These are phyloP conservation scores for Lasioglossum baleicum DNA, from an alignment of 1,140 invertebrate species.

Conservation along the genomic window DNA sequence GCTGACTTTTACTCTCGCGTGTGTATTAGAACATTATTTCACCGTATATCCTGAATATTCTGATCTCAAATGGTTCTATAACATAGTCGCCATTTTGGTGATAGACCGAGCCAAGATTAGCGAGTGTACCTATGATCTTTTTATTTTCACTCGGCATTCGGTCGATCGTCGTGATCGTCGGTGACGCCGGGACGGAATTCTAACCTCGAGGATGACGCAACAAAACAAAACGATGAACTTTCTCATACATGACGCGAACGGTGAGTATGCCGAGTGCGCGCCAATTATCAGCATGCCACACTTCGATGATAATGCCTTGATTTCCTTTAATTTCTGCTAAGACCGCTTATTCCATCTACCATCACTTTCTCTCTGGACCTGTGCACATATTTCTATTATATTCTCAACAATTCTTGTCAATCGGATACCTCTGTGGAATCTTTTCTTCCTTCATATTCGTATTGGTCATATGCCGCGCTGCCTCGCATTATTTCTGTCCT, in stretches of 20 bases:
- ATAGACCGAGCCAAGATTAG: constrained; percentile 72
- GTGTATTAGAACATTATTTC: not conserved
- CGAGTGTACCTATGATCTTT: constrained; percentile 73
- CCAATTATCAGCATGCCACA: constrained; percentile 69
- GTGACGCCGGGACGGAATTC: constrained; percentile 55
- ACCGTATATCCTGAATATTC: constrained; percentile 40
- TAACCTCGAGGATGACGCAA: constrained; percentile 81
- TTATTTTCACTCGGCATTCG: constrained; percentile 69
- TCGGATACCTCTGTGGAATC: not conserved
- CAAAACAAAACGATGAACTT: constrained; percentile 84
- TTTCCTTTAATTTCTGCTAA: constrained; percentile 4
- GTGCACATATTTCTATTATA: not conserved
- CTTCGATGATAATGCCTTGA: constrained; percentile 17
- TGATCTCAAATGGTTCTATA: constrained; percentile 77
- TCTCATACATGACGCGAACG: constrained; percentile 84
- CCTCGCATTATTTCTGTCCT: not conserved
- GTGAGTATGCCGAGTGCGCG: constrained; percentile 80
- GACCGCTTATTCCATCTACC: not conserved
- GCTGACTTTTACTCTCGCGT: constrained; percentile 48
- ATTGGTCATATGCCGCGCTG: not conserved
- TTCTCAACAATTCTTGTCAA: not conserved
- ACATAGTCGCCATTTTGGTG: constrained; percentile 82
- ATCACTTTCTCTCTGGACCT: not conserved
- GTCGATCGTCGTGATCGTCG: constrained; percentile 58
- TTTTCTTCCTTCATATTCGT: not conserved